phyloP scores from a whole-genome alignment of 2,888 invertebrate genomes.

The Ceraclea dissimilis region DNA sequence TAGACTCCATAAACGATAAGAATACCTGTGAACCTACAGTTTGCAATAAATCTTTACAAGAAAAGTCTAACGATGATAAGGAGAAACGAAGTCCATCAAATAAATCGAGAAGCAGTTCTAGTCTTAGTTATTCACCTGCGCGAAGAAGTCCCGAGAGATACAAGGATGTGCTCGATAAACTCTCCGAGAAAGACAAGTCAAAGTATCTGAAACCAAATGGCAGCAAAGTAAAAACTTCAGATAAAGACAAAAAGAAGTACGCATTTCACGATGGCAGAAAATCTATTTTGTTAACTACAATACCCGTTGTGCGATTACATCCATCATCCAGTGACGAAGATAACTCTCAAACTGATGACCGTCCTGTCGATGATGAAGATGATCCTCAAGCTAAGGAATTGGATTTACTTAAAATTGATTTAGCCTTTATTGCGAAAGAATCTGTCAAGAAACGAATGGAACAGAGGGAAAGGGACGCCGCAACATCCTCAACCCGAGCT shows the following conservation, averaged over 20 bases:
- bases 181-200: conserved; percentile 49
- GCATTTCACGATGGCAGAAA: conserved; percentile 11
- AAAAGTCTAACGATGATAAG: conserved; percentile 1
- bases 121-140: conserved; percentile 63
- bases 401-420: conserved; percentile 56
- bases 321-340: conserved; percentile 54
- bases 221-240: conserved; percentile 21
- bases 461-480: conserved; percentile 31
- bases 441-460: conserved; percentile 46
- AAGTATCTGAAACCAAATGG: conserved; percentile 38
- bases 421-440: conserved; percentile 67
- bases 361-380: conserved; percentile 50
- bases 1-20: neutral
- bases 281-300: conserved; percentile 18
- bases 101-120: conserved; percentile 41
- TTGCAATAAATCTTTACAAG: neutral
- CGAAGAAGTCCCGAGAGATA: conserved; percentile 62
- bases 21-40: neutral
- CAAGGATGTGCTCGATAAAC: conserved; percentile 53
- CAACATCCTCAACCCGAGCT: conserved; percentile 3
- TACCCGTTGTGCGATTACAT: conserved; percentile 52
- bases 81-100: conserved; percentile 23
- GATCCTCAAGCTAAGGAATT: conserved; percentile 58
- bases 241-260: conserved; percentile 17
- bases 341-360: conserved; percentile 48